Conservation (phyloP, 2,888 invertebrate species). For the Sinohyriopsis cumingii region DNA sequence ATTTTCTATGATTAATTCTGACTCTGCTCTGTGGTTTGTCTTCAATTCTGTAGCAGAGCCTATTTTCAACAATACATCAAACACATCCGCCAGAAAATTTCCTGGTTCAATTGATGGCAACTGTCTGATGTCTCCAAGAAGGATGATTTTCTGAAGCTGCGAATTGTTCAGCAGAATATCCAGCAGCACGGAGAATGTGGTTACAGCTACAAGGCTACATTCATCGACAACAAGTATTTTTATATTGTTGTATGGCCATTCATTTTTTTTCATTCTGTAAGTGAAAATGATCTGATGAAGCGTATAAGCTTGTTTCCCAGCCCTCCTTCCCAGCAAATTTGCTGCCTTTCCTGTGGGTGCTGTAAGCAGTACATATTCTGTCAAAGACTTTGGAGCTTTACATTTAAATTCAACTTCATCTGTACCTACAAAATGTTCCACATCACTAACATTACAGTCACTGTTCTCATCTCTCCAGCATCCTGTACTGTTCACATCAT, state of each 20-base stretch:
- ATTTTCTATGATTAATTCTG: constrained; percentile 60
- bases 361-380: constrained; percentile 45
- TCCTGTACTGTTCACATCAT: too few relatives aligned
- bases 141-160: constrained; percentile 50
- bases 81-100: constrained; percentile 60
- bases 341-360: constrained; percentile 68
- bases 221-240: constrained; percentile 63
- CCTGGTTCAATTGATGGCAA: constrained; percentile 68
- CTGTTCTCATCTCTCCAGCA: too few relatives aligned
- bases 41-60: constrained; percentile 53
- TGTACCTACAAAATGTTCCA: too few relatives aligned
- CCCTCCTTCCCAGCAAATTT: constrained; percentile 59
- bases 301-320: constrained; percentile 52
- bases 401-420: too few relatives aligned
- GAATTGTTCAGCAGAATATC: constrained; percentile 49
- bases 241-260: constrained; percentile 50
- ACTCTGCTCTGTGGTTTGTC: constrained; percentile 65
- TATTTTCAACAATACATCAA: constrained; percentile 27
- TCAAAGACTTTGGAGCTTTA: background rate
- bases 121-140: constrained; percentile 65
- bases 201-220: constrained; percentile 63
- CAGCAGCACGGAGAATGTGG: constrained; percentile 54
- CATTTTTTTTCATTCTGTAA: constrained; percentile 23
- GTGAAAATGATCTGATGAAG: constrained; percentile 58
- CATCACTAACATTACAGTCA: too few relatives aligned